Conservation (phyloP, 2,888 invertebrate species). For the Lumbricus terrestris region DNA sequence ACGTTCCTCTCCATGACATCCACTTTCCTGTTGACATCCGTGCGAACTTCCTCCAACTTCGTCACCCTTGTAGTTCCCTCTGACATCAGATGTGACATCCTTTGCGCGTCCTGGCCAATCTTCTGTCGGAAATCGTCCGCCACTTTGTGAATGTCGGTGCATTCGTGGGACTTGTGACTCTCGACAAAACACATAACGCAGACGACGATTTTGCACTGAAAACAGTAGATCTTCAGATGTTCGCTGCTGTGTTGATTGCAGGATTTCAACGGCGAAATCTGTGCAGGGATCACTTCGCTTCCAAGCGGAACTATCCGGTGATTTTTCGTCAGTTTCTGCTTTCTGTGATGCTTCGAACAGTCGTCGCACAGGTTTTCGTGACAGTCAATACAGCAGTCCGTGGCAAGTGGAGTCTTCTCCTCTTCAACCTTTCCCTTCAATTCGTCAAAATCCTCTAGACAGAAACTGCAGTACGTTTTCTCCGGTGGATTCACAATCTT, state of each 20-base stretch:
- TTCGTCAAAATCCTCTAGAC: neutral
- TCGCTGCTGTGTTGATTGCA: neutral
- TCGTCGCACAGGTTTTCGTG: neutral
- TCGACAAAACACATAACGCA: neutral
- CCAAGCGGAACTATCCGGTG: neutral
- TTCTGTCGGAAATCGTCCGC: neutral
- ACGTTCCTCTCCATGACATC: neutral
- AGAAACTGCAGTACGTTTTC: neutral
- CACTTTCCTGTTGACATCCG: neutral
- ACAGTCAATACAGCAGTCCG: neutral
- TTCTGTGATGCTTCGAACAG: neutral
- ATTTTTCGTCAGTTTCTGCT: neutral
- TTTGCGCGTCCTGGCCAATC: neutral
- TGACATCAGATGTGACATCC: neutral
- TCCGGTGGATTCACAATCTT: neutral
- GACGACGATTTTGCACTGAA: neutral
- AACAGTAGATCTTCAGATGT: neutral
- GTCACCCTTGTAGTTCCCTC: neutral
- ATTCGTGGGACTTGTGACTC: constrained; percentile 6
- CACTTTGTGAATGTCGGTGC: neutral
- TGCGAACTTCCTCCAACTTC: neutral
- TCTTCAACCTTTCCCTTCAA: neutral
- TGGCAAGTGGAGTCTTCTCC: neutral
- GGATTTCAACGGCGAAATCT: neutral
- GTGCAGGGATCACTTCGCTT: neutral